Percentiles rank a stretch among this genome's conserved stretches.
Evolutionary conservation across 2,113 vertebrate genomes (phyloP).

Genomic region (Saguinus imperator): DNA sequence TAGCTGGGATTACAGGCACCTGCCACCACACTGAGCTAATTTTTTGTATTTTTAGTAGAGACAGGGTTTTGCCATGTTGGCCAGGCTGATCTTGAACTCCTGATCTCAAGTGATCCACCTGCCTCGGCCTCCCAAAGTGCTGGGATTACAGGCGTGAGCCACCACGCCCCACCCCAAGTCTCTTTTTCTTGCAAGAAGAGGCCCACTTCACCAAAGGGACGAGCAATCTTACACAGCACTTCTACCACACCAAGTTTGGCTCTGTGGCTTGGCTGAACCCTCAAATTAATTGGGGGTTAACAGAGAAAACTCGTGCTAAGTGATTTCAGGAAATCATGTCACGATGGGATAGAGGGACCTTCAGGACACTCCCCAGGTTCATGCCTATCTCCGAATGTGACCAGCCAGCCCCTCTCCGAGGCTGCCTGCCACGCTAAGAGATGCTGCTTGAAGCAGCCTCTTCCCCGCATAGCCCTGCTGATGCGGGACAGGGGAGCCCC

Average conservation of each 20-base stretch:
- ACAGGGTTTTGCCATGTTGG: too few species aligned
- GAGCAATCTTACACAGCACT: neutral
- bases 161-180: neutral
- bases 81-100: too few species aligned
- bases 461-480: too few species aligned
- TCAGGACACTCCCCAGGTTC: neutral
- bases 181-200: neutral
- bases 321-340: slow-evolving; percentile 23
- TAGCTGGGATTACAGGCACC: too few species aligned
- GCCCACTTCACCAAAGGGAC: neutral
- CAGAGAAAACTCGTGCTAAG: slow-evolving; percentile 10
- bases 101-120: too few species aligned
- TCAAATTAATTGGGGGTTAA: neutral
- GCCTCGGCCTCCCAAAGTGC: too few species aligned
- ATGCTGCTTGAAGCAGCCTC: too few species aligned
- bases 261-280: neutral
- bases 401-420: neutral
- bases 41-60: too few species aligned
- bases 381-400: neutral
- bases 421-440: neutral
- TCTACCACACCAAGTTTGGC: neutral
- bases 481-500: too few species aligned
- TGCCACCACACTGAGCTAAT: too few species aligned
- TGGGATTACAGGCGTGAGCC: too few species aligned
- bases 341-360: neutral